phyloP scores from a whole-genome alignment of 1,140 invertebrate species.

The Diabrotica undecimpunctata region DNA sequence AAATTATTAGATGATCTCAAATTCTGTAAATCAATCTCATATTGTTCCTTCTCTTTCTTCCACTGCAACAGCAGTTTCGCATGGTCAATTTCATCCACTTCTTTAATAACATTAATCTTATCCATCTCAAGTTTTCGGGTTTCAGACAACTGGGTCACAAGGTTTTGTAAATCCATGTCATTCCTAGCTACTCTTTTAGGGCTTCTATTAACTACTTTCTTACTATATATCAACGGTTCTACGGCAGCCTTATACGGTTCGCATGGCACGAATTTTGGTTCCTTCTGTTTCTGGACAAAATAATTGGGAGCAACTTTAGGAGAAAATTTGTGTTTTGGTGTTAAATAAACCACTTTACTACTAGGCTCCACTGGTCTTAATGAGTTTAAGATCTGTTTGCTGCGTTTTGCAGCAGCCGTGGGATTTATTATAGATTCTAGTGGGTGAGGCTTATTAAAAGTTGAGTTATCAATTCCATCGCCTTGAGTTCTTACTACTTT shows the following conservation, averaged over 20 bases:
- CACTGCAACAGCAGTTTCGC: slow-evolving; percentile 38
- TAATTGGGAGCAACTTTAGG: slow-evolving; percentile 38
- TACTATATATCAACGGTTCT: slow-evolving; percentile 65
- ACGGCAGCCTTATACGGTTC: slow-evolving; percentile 85
- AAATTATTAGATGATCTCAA: slow-evolving; percentile 60
- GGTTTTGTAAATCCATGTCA: slow-evolving; percentile 66
- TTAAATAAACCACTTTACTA: slow-evolving; percentile 34
- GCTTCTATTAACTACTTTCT: slow-evolving; percentile 15
- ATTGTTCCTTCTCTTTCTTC: slow-evolving; percentile 41
- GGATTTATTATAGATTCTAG: slow-evolving; percentile 21
- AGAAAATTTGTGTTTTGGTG: slow-evolving; percentile 42
- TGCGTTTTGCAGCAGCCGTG: slow-evolving; percentile 20
- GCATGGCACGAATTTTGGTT: slow-evolving; percentile 82
- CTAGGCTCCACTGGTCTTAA: slow-evolving; percentile 39
- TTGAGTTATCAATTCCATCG: slow-evolving; percentile 44
- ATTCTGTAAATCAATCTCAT: slow-evolving; percentile 56
- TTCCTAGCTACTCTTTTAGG: slow-evolving; percentile 53
- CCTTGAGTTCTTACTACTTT: slow-evolving; percentile 34
- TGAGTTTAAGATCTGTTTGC: slow-evolving; percentile 33
- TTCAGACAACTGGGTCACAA: slow-evolving; percentile 64
- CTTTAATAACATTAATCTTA: slow-evolving; percentile 36
- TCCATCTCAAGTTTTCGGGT: slow-evolving; percentile 56
- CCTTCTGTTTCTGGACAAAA: slow-evolving; percentile 56
- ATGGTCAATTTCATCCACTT: slow-evolving; percentile 36
- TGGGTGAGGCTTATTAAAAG: slow-evolving; percentile 20